Evolutionary conservation across 2,888 invertebrate genomes (phyloP), one percentile per base, ranked within the genome.

Genomic region (Hydrotaea diabolus): DNA sequence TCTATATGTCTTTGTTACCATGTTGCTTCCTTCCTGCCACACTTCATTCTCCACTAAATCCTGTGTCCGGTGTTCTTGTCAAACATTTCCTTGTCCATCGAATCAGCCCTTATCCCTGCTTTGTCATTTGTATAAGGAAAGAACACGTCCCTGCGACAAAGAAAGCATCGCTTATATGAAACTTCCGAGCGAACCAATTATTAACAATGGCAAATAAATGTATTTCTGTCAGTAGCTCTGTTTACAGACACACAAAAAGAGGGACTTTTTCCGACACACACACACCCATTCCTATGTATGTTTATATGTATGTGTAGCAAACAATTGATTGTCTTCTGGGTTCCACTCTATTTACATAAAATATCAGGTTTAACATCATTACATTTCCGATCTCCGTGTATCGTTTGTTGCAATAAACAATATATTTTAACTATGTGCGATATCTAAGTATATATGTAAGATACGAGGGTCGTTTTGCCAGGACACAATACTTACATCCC

Each of bases 391-490:
- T 55, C 53, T 19, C n/a, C 55, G 4, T 5, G 11, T 55, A 55
- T 55, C 55, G 21, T 55, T 21, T 1, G 21, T 21, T 21, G 21
- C 55, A 55, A 9, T 53, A 53, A 53, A 53, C 53, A 53, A 53
- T 53, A 53, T 53, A 53, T 53, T 53, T 53, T 53, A 53, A 53
- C 53, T 53, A 17, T 53, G 53, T 53, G 53, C 17, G 53, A 53
- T 46, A 19, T 53, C n/a, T n/a, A n/a, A n/a, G n/a, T n/a, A n/a
- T n/a, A n/a, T n/a, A 17, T 2, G 53, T 11, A 2, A 36, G 2
- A 21, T 55, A 55, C 21, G 21, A 55, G 55, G 21, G 21, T 55
- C 19, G 19, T n/a, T 53, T 1, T n/a, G n/a, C n/a, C n/a, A n/a
- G n/a, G n/a, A n/a, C n/a, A n/a, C n/a, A n/a, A n/a, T n/a, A n/a